Base-by-base conservation (phyloP, 2,113 vertebrate species). In the Centropristis striata region DNA sequence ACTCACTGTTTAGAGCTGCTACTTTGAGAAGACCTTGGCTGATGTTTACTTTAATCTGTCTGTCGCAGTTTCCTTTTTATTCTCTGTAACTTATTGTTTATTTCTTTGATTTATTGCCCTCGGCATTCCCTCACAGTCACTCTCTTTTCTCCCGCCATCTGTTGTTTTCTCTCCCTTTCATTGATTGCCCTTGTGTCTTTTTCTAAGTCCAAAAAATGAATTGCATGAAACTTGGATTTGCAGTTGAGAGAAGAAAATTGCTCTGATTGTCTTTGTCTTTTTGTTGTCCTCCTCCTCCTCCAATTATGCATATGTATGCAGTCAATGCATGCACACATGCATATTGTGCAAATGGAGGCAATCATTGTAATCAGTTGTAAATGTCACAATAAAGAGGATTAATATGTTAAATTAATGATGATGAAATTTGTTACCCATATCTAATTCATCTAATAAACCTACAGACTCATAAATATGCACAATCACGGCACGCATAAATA, bases 11-110 rank as follows among this genome's bases (percentile, higher is more conserved):
- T 32, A 83, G 69, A 54, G 69, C 80, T n/a, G 70, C 25, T 28
- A 72, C 85, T 86, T 80, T 72, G 50, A 83, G 27, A 73, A 70
- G 82, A 82, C 83, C 78, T 86, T 61, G 85, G 36, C 16, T 47
- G 67, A 58, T 65, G 64, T 72, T 78, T 50, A 16, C 21, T 72
- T 68, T 73, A 46, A 71, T 84, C 64, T 2, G 57, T 71, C 69
- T 32, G 67, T 66, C 55, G 74, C 70, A n/a, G 61, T 58, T 85
- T 39, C 11, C 32, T 41, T 25, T 13, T 44, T 21, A 46, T 78
- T 65, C 46, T 72, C 20, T 27, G 14, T 50, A 54, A 47, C 80
- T 73, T 71, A n/a, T 81, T 15, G 42, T 72, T 61, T 5, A 3
- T 64, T 65, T 51, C n/a, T 86, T 76, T 83, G 81, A 83, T 85